Conservation (phyloP, 2,888 invertebrate genomes). For the Eupithecia insigniata region DNA sequence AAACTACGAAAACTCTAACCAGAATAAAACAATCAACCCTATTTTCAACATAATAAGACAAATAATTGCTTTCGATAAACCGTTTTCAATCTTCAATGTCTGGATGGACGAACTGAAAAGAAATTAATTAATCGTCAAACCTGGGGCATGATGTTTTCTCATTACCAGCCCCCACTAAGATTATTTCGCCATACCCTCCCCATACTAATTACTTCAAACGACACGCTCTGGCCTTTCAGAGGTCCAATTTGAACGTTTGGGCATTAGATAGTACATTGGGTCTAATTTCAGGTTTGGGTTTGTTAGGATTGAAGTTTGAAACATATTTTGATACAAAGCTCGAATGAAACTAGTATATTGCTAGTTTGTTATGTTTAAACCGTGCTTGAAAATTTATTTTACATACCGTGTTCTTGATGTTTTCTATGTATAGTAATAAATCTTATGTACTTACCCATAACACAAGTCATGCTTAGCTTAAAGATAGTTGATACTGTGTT, state of each 20-base stretch:
- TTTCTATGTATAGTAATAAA: no score
- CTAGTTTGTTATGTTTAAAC: not conserved
- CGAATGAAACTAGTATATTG: not conserved
- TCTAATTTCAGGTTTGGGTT: not conserved
- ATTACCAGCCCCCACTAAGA: constrained; percentile 72
- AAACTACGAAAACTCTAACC: not conserved
- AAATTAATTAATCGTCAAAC: constrained; percentile 65
- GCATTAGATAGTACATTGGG: not conserved
- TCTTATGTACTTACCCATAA: no score
- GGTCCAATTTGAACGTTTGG: constrained; percentile 1
- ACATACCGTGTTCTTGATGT: no score
- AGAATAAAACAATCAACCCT: constrained; percentile 10
- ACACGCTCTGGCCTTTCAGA: constrained; percentile 43
- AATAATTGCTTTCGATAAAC: constrained; percentile 28
- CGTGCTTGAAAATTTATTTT: not conserved
- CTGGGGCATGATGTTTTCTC: constrained; percentile 67
- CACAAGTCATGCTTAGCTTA: no score
- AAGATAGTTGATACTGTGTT: no score
- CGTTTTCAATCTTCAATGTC: constrained; percentile 25
- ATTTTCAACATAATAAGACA: constrained; percentile 17
- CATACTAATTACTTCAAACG: constrained; percentile 76
- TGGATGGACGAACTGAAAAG: constrained; percentile 47
- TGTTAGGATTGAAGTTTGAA: not conserved
- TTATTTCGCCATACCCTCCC: constrained; percentile 70
- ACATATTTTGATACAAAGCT: not conserved